These are phyloP conservation scores for Solen grandis DNA, from an alignment of 1,140 invertebrate species.

Conservation along the genomic window DNA sequence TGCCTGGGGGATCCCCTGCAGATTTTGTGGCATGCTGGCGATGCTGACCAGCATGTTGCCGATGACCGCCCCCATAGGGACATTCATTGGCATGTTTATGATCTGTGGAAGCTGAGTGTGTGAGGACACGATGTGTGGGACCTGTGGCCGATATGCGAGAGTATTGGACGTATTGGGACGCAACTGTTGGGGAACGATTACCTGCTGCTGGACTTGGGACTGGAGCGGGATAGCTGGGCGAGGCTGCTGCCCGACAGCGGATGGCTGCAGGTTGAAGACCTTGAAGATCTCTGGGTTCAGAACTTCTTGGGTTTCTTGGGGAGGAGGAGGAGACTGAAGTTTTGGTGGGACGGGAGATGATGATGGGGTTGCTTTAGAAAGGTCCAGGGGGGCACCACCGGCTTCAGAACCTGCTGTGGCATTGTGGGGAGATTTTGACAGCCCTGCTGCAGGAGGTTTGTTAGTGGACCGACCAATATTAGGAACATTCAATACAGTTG, in stretches of 20 bases:
- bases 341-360: slow-evolving; percentile 10
- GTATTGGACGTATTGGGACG: slow-evolving; percentile 37
- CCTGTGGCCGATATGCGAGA: slow-evolving; percentile 27
- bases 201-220: slow-evolving; percentile 25
- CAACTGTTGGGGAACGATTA: slow-evolving; percentile 37
- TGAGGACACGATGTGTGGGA: slow-evolving; percentile 18
- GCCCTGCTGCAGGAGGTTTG: neutral
- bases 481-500: slow-evolving; percentile 66
- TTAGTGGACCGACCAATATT: slow-evolving; percentile 36
- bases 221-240: slow-evolving; percentile 12
- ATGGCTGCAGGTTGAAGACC: slow-evolving; percentile 66
- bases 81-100: slow-evolving; percentile 28
- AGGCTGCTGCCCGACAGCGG: slow-evolving; percentile 15
- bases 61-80: slow-evolving; percentile 14
- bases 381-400: slow-evolving; percentile 45
- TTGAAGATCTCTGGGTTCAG: slow-evolving; percentile 64
- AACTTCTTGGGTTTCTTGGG: slow-evolving; percentile 16
- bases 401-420: neutral
- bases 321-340: neutral
- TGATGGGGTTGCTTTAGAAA: slow-evolving; percentile 40
- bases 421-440: neutral
- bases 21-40: slow-evolving; percentile 7
- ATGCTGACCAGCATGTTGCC: slow-evolving; percentile 38
- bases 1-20: neutral
- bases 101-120: slow-evolving; percentile 41